phyloP scores from a whole-genome alignment of 1,140 invertebrate genomes.

The Rhynchophorus ferrugineus region DNA sequence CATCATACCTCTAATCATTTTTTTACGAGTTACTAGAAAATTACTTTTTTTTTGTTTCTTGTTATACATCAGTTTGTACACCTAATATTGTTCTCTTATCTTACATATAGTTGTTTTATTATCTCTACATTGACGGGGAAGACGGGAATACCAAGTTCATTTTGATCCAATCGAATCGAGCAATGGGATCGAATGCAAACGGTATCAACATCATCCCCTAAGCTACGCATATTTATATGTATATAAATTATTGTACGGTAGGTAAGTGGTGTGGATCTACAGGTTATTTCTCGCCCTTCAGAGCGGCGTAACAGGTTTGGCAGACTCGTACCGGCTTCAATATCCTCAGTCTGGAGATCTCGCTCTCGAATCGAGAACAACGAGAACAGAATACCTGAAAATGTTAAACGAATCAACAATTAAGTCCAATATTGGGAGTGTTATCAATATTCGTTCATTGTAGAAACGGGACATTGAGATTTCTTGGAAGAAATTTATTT shows the following conservation, averaged over 20 bases:
- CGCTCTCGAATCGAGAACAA: slow-evolving; percentile 90
- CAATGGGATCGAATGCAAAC: no score
- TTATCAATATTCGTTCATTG: no score
- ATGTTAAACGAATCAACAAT: not conserved
- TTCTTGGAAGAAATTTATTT: no score
- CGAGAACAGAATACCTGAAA: slow-evolving; percentile 83
- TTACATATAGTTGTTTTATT: not conserved
- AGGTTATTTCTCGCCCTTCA: slow-evolving; percentile 27
- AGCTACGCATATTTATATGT: not conserved
- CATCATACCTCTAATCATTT: not conserved
- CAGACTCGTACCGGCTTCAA: slow-evolving; percentile 52
- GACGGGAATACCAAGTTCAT: no score
- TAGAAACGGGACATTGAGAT: no score
- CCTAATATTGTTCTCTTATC: not conserved
- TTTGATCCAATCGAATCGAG: no score
- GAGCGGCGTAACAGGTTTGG: slow-evolving; percentile 36
- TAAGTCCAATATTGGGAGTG: no score
- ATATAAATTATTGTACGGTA: not conserved
- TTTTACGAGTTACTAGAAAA: not conserved
- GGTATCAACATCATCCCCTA: not conserved
- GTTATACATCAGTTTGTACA: no score
- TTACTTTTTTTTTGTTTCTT: not conserved
- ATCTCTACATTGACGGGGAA: no score
- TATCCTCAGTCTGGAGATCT: slow-evolving; percentile 84
- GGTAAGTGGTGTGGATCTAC: not conserved